Evolutionary conservation across 2,797 vertebrate species (phyloP).

Genomic region (Sylvilagus floridanus): DNA sequence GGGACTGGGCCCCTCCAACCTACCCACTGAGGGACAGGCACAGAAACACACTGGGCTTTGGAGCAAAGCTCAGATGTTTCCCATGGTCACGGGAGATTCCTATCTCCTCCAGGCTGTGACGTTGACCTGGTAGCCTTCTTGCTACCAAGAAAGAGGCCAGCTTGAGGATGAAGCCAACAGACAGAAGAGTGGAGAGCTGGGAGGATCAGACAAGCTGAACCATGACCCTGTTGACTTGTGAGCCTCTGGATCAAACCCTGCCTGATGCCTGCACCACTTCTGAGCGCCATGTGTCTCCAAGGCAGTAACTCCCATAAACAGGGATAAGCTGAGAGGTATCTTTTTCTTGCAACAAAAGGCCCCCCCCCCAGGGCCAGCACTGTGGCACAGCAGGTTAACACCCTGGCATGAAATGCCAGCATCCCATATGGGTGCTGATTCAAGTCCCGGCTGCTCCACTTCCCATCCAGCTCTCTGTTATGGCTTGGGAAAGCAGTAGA

Average conservation of each 20-base stretch:
- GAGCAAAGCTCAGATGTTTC: neutral
- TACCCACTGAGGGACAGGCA: neutral
- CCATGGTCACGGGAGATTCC: neutral
- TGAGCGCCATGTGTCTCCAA: neutral
- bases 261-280: neutral
- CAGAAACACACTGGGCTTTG: neutral
- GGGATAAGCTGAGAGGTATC: neutral
- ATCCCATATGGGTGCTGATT: no score
- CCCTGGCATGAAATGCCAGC: no score
- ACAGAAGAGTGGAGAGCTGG: neutral
- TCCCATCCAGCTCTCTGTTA: no score
- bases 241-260: conserved; percentile 10
- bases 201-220: neutral
- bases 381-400: no score
- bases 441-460: no score
- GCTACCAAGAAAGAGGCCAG: neutral
- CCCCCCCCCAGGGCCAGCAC: neutral
- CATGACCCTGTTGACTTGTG: neutral
- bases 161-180: neutral
- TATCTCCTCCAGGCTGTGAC: neutral
- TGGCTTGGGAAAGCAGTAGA: no score
- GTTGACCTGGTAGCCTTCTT: neutral
- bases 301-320: neutral
- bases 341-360: neutral
- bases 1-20: neutral